phyloP scores from a whole-genome alignment of 2,888 invertebrate species.

The Chloroclystis v-ata region DNA sequence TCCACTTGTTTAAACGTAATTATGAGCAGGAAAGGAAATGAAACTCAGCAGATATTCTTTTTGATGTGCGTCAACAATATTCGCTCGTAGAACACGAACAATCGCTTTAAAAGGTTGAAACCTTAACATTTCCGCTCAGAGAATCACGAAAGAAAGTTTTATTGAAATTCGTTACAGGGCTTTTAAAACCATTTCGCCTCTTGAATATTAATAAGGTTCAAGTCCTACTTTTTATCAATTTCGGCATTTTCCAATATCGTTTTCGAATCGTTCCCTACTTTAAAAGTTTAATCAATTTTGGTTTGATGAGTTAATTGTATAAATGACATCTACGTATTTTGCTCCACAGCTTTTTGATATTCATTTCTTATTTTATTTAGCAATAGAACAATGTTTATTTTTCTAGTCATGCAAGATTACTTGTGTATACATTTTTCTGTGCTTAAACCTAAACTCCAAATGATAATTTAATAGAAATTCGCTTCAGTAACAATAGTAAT shows the following conservation, averaged over 20 bases:
- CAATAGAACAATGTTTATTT: too few relatives aligned
- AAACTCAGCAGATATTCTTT: too few relatives aligned
- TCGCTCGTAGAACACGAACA: background rate
- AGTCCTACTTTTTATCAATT: background rate
- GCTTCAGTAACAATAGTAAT: too few relatives aligned
- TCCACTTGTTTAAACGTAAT: too few relatives aligned
- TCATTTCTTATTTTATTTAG: too few relatives aligned
- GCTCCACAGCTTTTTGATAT: background rate
- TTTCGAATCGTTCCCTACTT: background rate
- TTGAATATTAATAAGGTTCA: slow-evolving; percentile 4
- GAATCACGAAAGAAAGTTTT: slow-evolving; percentile 38
- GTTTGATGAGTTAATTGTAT: background rate
- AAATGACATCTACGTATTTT: background rate
- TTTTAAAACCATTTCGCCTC: slow-evolving; percentile 22
- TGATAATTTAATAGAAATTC: too few relatives aligned
- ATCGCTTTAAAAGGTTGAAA: slow-evolving; percentile 1
- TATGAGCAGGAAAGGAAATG: too few relatives aligned
- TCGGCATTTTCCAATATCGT: background rate
- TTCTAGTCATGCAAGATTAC: too few relatives aligned
- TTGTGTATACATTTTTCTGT: too few relatives aligned
- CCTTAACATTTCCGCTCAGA: slow-evolving; percentile 24
- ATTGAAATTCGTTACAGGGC: slow-evolving; percentile 33
- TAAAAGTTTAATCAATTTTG: background rate
- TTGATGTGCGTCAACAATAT: background rate
- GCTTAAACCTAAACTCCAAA: too few relatives aligned